A percentile compares a stretch with the other conserved stretches of the same genome.
Conservation (phyloP, 2,797 vertebrate species). For the Zalophus californianus region DNA sequence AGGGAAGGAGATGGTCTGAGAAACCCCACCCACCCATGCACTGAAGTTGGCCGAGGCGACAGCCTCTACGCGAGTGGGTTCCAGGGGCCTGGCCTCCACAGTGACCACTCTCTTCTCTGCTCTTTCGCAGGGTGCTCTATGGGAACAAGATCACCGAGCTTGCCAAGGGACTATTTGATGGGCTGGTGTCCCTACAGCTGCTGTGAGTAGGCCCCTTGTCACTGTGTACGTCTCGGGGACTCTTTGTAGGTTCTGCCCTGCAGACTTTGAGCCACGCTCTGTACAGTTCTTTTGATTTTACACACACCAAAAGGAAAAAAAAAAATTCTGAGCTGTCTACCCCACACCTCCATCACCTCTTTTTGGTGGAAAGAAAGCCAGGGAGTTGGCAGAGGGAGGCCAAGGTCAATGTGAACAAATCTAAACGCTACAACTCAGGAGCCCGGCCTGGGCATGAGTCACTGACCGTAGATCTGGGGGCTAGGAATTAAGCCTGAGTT, state of each 20-base stretch:
- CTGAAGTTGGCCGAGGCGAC: constrained; percentile 75
- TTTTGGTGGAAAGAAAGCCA: constrained; percentile 10
- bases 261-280: constrained; percentile 10
- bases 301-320: neutral
- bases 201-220: constrained; percentile 93
- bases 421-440: neutral
- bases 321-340: neutral
- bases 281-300: constrained; percentile 25
- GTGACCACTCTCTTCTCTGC: constrained; percentile 77
- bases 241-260: constrained; percentile 72
- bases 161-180: constrained; percentile 98
- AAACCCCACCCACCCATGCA: constrained; percentile 50
- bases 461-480: constrained; percentile 17
- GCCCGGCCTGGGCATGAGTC: neutral
- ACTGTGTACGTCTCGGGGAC: constrained; percentile 69
- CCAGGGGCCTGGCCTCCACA: constrained; percentile 12
- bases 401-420: neutral
- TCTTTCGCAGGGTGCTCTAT: constrained; percentile 95
- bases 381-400: neutral
- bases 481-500: constrained; percentile 5
- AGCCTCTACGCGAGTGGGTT: constrained; percentile 33
- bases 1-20: constrained; percentile 80
- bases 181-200: constrained; percentile 97
- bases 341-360: constrained; percentile 2
- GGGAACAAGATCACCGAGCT: constrained; percentile 99